These are phyloP conservation scores for Drosophila equinoxialis DNA, from an alignment of 1,140 invertebrate species.

Conservation along the genomic window DNA sequence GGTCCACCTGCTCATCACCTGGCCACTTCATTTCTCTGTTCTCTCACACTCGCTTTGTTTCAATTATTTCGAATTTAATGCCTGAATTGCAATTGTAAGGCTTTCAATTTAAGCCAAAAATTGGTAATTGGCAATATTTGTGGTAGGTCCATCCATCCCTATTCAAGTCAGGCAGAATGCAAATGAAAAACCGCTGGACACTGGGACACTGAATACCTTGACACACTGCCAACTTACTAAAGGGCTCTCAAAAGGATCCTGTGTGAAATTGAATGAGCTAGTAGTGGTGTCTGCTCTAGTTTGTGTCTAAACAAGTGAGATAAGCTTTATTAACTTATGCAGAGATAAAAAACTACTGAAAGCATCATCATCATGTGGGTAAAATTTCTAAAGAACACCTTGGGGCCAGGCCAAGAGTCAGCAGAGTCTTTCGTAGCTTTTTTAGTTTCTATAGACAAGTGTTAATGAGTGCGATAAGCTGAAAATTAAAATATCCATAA, in stretches of 20 bases:
- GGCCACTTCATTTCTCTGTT: constrained; percentile 18
- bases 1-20: constrained; percentile 13
- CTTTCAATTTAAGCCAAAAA: constrained; percentile 77
- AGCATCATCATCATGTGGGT: constrained; percentile 34
- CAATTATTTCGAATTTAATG: constrained; percentile 74
- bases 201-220: constrained; percentile 43
- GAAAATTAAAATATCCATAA: constrained; percentile 78
- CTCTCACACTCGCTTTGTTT: constrained; percentile 52
- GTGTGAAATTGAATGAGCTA: not conserved
- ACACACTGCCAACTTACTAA: constrained; percentile 48
- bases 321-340: constrained; percentile 77
- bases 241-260: not conserved
- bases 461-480: constrained; percentile 79
- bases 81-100: constrained; percentile 72
- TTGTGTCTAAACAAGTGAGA: constrained; percentile 51
- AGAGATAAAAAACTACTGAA: constrained; percentile 41
- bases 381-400: constrained; percentile 57
- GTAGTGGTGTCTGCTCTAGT: constrained; percentile 30
- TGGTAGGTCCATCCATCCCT: constrained; percentile 46
- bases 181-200: not conserved
- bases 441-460: constrained; percentile 30
- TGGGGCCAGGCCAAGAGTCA: constrained; percentile 25
- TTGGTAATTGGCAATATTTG: constrained; percentile 70
- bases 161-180: not conserved
- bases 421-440: not conserved